Base-by-base conservation (phyloP, 1,140 invertebrate genomes). In the Drosophila sturtevanti region DNA sequence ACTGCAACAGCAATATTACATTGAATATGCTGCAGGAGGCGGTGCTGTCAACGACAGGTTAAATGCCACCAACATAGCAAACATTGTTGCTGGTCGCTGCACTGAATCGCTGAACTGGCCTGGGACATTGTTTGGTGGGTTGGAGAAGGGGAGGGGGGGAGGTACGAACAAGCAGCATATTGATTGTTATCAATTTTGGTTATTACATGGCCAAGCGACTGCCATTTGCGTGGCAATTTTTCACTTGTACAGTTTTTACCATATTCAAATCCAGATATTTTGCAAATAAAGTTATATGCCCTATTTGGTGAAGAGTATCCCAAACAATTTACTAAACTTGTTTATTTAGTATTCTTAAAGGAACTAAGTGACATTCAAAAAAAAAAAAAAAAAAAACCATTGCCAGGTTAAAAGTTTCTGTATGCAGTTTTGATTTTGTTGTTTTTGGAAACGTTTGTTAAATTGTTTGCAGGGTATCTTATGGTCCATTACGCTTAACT, bases 131-230 rank as follows among this genome's bases (percentile, higher is more conserved):
- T 69, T 34, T 7, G 34, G 14, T 52, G 14, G 6, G 27, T 22
- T 16, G 64, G 63, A 44, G 58, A 14, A 41, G 58, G 37, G 21
- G 41, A 10, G 3, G 41, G 41, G 41, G 11, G 37, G 37, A 4
- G 37, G 7, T 11, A 21, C 16, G 16, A 48, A 48, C 65, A 60
- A 62, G 69, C 82, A 66, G 72, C 82, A 87, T 86, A 86, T 86
- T 86, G 82, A 86, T 86, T 89, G 82, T 86, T 89, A 86, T 86
- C 82, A 86, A 86, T 86, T 86, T 86, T 79, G 72, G 82, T 82
- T 87, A 86, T 86, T 82, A 87, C 84, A 86, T 60, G 68, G 71
- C 76, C 67, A 87, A 86, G 79, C 84, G 72, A 71, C 55, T 70
- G 79, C 82, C 72, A 89, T 86, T 86, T 86, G 79, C 84, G 63